phyloP scores from a whole-genome alignment of 1,140 invertebrate species.

The Papilio glaucus region DNA sequence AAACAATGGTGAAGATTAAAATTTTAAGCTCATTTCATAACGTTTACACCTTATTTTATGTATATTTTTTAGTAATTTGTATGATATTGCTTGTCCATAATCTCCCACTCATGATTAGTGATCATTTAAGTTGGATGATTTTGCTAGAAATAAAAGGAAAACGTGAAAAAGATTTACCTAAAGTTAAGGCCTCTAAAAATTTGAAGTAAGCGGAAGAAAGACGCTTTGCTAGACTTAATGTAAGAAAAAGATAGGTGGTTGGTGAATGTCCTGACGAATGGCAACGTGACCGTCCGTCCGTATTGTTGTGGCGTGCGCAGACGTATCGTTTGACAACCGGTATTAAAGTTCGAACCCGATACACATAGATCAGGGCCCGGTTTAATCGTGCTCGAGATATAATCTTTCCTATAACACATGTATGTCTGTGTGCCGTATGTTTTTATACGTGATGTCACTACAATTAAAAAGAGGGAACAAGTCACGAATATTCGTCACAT shows the following conservation, averaged over 20 bases:
- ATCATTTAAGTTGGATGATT: too few species aligned
- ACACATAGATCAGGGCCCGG: not conserved
- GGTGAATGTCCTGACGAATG: not conserved
- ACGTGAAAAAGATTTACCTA: too few species aligned
- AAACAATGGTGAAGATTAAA: not conserved
- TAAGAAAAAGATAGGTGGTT: not conserved
- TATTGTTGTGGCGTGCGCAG: not conserved
- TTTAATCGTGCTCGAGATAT: constrained; percentile 9
- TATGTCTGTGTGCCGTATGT: not conserved
- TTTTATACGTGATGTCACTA: not conserved
- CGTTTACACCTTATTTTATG: not conserved
- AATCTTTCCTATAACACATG: constrained; percentile 10
- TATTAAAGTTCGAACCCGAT: constrained; percentile 5
- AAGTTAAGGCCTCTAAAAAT: too few species aligned
- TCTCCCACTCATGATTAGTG: too few species aligned
- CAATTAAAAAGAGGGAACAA: not conserved
- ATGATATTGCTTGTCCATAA: not conserved
- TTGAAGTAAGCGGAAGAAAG: not conserved
- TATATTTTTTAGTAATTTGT: not conserved
- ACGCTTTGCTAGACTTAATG: not conserved
- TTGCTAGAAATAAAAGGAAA: too few species aligned
- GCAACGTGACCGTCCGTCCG: not conserved
- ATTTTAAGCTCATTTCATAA: not conserved
- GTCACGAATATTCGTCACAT: too few species aligned
- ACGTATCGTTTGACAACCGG: constrained; percentile 5